A percentile compares a stretch with the other conserved stretches of the same genome.
phyloP scores from a whole-genome alignment of 2,113 vertebrate genomes.

The Lucifuga dentata region DNA sequence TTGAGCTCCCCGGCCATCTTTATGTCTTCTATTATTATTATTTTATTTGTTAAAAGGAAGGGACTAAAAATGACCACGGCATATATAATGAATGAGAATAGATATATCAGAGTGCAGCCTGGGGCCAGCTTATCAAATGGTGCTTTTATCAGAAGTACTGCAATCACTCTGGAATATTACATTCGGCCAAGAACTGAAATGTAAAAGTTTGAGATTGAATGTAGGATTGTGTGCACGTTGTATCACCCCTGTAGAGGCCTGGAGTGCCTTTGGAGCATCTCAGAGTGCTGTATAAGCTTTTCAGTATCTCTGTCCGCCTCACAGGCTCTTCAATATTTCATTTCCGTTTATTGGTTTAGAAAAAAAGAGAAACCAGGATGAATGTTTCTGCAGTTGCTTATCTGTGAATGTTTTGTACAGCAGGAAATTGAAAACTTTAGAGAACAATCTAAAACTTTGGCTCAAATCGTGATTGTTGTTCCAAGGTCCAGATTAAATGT shows the following conservation, averaged over 20 bases:
- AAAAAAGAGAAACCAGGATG: conserved; percentile 32
- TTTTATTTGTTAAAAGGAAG: conserved; percentile 84
- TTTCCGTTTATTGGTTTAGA: conserved; percentile 71
- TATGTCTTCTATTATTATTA: conserved; percentile 83
- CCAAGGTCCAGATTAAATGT: not conserved
- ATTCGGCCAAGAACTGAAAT: conserved; percentile 81
- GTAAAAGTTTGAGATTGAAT: conserved; percentile 83
- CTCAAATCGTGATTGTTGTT: conserved; percentile 5
- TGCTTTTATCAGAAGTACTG: conserved; percentile 82
- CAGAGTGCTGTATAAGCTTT: conserved; percentile 60
- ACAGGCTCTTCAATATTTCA: conserved; percentile 78
- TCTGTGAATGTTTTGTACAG: conserved; percentile 37
- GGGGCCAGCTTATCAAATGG: conserved; percentile 78
- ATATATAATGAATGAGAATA: conserved; percentile 77
- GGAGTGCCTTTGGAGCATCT: conserved; percentile 69
- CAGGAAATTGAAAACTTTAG: conserved; percentile 27
- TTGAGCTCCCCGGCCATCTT: conserved; percentile 49
- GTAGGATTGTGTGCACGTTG: conserved; percentile 72
- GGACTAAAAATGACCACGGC: conserved; percentile 79
- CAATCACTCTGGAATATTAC: conserved; percentile 79
- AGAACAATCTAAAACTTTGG: conserved; percentile 12
- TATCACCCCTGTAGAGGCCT: conserved; percentile 43
- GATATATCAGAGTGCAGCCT: conserved; percentile 76
- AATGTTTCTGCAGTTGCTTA: conserved; percentile 37
- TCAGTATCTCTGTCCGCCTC: conserved; percentile 53